Evolutionary conservation across 2,113 vertebrate genomes (phyloP), one percentile per base, ranked within the genome.

Genomic region (Lagenorhynchus albirostris): DNA sequence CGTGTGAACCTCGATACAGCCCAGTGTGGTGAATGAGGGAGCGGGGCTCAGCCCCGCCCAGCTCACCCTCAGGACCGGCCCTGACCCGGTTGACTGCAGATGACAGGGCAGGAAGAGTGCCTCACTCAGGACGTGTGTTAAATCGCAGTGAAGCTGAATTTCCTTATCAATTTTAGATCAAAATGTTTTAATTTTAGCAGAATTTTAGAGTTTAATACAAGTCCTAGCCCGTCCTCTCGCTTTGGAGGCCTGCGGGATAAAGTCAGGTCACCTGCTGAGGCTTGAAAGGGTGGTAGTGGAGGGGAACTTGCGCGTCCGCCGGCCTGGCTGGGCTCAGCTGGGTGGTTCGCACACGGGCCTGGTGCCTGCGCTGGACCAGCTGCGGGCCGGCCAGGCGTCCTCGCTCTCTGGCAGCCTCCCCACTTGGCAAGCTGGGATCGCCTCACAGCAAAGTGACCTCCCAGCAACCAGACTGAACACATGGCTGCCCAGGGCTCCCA

Each of bases 151-250:
- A 60, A 94, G 29, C 33, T 50, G 47, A 60, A 94, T n/a, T 73
- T 80, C 15, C 20, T 60, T 84, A 58, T 76, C 88, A n/a, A 68
- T 44, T 93, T 84, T 77, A 92, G 15, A 79, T 88, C 29, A 89
- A 89, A 86, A 79, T 14, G 71, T 41, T 36, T 80, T 80, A 58
- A 80, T 80, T 80, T 36, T 81, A 81, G n/a, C 53, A 58, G 53
- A 81, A 36, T 36, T 80, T 80, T 58, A 36, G 86, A 67, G 29
- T 50, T 79, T 20, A 96, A 38, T 68, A 67, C 25, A 76, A 74
- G 10, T 55, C 41, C 5, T 60, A 33, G 17, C n/a, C 55, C 53
- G 31, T 77, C 47, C 29, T 77, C 55, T 81, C 82, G 68, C 68
- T 63, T 53, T 15, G 10, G 36, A 89, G 26, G 76, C 62, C 41